Percentiles rank a stretch among this genome's conserved stretches.
Evolutionary conservation across 2,113 vertebrate species (phyloP).

Genomic region (Thalassarche chlororhynchos): DNA sequence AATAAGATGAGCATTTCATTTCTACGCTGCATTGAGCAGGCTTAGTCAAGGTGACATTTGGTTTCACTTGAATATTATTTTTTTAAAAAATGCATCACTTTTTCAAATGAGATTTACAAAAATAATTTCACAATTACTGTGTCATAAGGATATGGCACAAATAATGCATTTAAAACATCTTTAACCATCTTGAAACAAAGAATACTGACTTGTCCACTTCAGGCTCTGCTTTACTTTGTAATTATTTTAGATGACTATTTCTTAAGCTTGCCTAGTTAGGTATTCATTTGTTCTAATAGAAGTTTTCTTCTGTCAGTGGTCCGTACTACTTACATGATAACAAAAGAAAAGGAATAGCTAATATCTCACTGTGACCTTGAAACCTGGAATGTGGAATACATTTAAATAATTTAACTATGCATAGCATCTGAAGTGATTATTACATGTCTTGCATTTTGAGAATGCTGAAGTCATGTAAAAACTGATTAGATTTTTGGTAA

Average conservation of each 20-base stretch:
- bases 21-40: slow-evolving; percentile 13
- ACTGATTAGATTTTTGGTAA: neutral
- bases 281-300: neutral
- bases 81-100: neutral
- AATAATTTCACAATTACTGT: neutral
- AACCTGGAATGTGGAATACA: slow-evolving; percentile 8
- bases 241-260: neutral
- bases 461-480: slow-evolving; percentile 2
- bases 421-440: neutral
- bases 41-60: slow-evolving; percentile 43
- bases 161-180: neutral
- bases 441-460: neutral
- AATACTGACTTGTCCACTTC: neutral
- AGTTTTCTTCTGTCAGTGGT: neutral
- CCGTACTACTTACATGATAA: neutral
- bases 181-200: neutral
- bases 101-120: neutral
- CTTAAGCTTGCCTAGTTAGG: neutral
- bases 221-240: neutral
- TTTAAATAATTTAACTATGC: slow-evolving; percentile 44
- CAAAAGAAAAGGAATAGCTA: neutral
- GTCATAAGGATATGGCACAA: neutral
- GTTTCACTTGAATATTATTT: neutral
- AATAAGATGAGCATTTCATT: slow-evolving; percentile 31
- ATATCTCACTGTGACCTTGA: slow-evolving; percentile 34